phyloP scores from a whole-genome alignment of 2,797 vertebrate species.

The Brachyrhaphis roseni region DNA sequence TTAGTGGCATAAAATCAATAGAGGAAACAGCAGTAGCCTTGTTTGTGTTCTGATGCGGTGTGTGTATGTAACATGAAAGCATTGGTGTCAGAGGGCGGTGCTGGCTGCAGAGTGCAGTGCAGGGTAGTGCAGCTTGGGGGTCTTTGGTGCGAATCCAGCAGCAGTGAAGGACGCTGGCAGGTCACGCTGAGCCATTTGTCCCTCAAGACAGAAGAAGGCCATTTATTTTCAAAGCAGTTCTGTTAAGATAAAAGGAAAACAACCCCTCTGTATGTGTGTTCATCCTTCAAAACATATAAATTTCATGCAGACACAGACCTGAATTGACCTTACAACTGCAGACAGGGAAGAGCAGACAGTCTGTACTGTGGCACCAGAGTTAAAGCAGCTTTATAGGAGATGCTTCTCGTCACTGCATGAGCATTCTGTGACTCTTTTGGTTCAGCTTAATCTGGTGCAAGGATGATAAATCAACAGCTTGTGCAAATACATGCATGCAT shows the following conservation, averaged over 20 bases:
- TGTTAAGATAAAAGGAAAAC: conserved; percentile 28
- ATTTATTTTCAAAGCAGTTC: conserved; percentile 35
- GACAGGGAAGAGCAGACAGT: conserved; percentile 11
- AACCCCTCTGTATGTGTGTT: background rate
- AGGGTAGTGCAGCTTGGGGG: conserved; percentile 49
- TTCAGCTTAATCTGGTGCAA: conserved; percentile 44
- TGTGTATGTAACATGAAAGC: conserved; percentile 36
- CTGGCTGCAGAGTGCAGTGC: conserved; percentile 38
- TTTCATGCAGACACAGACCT: conserved; percentile 31
- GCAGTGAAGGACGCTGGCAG: conserved; percentile 62
- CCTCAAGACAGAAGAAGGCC: conserved; percentile 47
- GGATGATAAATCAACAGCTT: conserved; percentile 50
- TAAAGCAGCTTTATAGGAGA: conserved; percentile 21
- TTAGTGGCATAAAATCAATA: conserved; percentile 24
- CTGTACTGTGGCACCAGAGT: conserved; percentile 21
- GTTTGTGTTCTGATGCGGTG: conserved; percentile 26
- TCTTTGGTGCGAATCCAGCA: conserved; percentile 56
- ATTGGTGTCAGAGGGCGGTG: conserved; percentile 48
- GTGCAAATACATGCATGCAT: conserved; percentile 30
- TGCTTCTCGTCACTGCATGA: conserved; percentile 23
- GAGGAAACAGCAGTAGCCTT: conserved; percentile 19
- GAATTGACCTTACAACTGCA: background rate
- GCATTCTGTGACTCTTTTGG: conserved; percentile 43
- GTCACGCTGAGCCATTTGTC: conserved; percentile 61
- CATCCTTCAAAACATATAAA: conserved; percentile 44